Evolutionary conservation across 2,888 invertebrate species (phyloP).

Genomic region (Lasioglossum malachurum): DNA sequence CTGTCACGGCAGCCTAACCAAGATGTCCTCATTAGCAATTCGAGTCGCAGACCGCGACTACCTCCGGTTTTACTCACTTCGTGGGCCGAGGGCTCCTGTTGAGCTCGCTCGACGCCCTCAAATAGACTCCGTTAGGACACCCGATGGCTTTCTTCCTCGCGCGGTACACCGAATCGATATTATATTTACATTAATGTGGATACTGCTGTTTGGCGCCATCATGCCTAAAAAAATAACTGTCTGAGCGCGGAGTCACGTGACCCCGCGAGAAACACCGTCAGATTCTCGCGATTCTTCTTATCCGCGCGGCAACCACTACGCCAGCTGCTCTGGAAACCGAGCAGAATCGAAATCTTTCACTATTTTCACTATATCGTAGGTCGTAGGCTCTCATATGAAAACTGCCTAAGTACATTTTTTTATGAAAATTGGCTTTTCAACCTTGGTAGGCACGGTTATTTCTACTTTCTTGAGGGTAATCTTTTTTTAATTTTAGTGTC

Average conservation of each 20-base stretch:
- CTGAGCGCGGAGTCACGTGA: conserved; percentile 85
- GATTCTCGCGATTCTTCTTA: conserved; percentile 71
- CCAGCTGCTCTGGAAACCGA: conserved; percentile 46
- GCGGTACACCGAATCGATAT: conserved; percentile 78
- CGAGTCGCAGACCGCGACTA: conserved; percentile 77
- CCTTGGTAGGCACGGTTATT: too few relatives aligned
- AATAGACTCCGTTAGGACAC: conserved; percentile 67
- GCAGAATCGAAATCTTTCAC: conserved; percentile 37
- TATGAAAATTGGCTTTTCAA: too few relatives aligned
- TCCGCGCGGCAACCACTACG: conserved; percentile 14
- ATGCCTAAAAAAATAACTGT: conserved; percentile 86
- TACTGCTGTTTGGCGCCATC: conserved; percentile 87
- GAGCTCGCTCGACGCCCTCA: conserved; percentile 69
- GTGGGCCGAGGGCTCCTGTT: conserved; percentile 67
- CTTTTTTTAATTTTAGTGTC: too few relatives aligned
- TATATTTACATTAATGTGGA: conserved; percentile 85
- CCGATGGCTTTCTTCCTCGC: conserved; percentile 73
- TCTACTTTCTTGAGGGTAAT: too few relatives aligned
- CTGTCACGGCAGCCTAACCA: conserved; percentile 82
- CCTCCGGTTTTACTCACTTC: conserved; percentile 80
- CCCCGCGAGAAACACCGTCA: conserved; percentile 79
- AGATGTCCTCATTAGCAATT: conserved; percentile 87
- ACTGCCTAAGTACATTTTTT: too few relatives aligned
- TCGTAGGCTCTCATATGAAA: too few relatives aligned
- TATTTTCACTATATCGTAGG: neutral